Evolutionary conservation across 2,797 vertebrate species (phyloP).

Genomic region (Danio aesculapii): DNA sequence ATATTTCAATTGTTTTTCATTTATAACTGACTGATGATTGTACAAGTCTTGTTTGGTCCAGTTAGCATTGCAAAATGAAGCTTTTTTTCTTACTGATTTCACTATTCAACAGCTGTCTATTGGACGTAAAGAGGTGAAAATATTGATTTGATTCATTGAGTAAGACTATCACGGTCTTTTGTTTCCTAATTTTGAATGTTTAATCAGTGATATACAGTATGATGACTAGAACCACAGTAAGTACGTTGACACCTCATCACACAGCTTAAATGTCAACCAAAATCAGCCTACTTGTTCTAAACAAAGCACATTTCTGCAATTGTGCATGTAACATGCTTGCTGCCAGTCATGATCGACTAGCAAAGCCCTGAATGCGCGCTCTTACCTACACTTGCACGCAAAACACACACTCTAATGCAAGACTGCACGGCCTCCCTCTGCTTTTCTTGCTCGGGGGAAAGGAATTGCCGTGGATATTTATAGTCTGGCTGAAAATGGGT

Average conservation of each 20-base stretch:
- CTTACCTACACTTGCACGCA: background rate
- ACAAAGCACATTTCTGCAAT: background rate
- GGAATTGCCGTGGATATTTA: constrained; percentile 50
- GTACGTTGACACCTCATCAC: background rate
- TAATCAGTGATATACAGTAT: background rate
- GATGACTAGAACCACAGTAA: constrained; percentile 7
- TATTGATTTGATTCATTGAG: background rate
- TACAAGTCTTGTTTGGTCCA: constrained; percentile 6
- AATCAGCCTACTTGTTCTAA: background rate
- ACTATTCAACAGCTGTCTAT: background rate
- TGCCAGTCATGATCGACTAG: constrained; percentile 1
- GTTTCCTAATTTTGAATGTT: background rate
- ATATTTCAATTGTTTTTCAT: too few species aligned
- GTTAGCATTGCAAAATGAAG: constrained; percentile 11
- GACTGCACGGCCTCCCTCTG: constrained; percentile 16
- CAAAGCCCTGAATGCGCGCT: background rate
- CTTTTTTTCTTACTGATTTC: background rate
- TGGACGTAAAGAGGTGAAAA: constrained; percentile 17
- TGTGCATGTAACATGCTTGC: background rate
- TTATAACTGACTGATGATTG: too few species aligned
- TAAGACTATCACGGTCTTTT: background rate
- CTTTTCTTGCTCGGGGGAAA: constrained; percentile 35
- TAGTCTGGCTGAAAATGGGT: constrained; percentile 42
- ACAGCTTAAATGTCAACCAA: constrained; percentile 34
- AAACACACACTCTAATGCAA: background rate